phyloP scores from a whole-genome alignment of 2,797 vertebrate genomes.

The Centropyge bicolor region DNA sequence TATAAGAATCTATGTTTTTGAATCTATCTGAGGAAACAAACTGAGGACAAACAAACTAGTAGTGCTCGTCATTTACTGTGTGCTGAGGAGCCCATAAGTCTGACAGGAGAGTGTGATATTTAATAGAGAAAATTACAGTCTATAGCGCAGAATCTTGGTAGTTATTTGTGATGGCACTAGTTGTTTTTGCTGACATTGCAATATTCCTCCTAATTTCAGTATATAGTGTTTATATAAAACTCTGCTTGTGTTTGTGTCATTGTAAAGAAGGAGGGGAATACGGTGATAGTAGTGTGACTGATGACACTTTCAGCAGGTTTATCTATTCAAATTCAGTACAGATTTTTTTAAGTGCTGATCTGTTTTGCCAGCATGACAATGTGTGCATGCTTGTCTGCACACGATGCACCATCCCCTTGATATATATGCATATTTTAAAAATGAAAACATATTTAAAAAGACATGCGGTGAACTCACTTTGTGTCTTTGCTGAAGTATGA shows the following conservation, averaged over 20 bases:
- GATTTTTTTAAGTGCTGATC: background rate
- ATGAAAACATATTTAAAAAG: background rate
- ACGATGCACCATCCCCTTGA: background rate
- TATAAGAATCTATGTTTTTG: no score
- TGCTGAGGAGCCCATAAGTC: background rate
- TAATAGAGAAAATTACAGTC: background rate
- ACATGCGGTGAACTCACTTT: constrained; percentile 20
- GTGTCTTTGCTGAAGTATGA: constrained; percentile 39
- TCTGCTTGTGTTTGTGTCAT: background rate
- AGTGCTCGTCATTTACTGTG: background rate
- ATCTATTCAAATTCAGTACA: constrained; percentile 12
- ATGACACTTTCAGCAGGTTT: constrained; percentile 18
- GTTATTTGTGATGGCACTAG: background rate
- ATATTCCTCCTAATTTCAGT: background rate
- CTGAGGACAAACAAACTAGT: background rate
- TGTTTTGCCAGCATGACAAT: constrained; percentile 8
- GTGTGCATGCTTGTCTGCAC: constrained; percentile 15
- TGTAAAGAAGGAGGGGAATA: background rate
- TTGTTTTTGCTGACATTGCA: background rate
- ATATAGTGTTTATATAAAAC: background rate
- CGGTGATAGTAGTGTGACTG: constrained; percentile 16
- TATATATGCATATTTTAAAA: no score
- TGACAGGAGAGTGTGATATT: background rate
- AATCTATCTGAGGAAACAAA: background rate
- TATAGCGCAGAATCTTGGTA: background rate